Evolutionary conservation across 2,888 invertebrate genomes (phyloP), one percentile per base, ranked within the genome.

Genomic region (Atethmia centrago): DNA sequence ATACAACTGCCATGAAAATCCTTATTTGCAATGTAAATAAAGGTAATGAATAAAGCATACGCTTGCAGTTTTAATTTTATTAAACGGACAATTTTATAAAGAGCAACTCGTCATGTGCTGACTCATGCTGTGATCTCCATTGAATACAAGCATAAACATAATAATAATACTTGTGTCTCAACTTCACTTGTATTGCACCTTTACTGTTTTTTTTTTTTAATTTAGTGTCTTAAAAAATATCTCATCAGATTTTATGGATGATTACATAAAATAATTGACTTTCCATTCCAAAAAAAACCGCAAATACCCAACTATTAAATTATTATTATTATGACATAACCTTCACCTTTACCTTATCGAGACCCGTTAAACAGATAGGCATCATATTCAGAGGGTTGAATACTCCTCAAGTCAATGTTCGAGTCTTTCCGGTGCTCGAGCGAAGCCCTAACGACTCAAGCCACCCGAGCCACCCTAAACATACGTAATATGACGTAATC

Each of bases 401-500:
- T 83, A 68, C 74, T 78, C 68, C 61, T 84, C 69, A 78, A 85
- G 77, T 78, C 71, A 85, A 85, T 79, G 78, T 63, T 74, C 45
- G 61, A 73, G 70, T 77, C 65, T 78, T 83, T 80, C 83, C 85
- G 84, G 71, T 75, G 73, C 67, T 78, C 68, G 47, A 81, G 68
- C 66, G 79, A 68, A 73, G 74, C 71, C 73, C 77, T 85, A 83
- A 85, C 78, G 85, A 85, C 80, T 58, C 80, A 25, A 71, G 67
- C 68, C 64, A 65, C 84, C 77, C 79, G 25, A 70, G 67, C 69
- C 68, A 66, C 84, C 77, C 83, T 80, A 76, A 80, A 80, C 77
- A 76, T 77, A 76, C 73, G 85, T 72, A 74, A 80, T 77, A 61
- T 74, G 80, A 74, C 85, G 85, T 82, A 85, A 85, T 83, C 73